Percentiles rank a stretch among this genome's conserved stretches.
Conservation (phyloP, 2,797 vertebrate species). For the Chelonia mydas region DNA sequence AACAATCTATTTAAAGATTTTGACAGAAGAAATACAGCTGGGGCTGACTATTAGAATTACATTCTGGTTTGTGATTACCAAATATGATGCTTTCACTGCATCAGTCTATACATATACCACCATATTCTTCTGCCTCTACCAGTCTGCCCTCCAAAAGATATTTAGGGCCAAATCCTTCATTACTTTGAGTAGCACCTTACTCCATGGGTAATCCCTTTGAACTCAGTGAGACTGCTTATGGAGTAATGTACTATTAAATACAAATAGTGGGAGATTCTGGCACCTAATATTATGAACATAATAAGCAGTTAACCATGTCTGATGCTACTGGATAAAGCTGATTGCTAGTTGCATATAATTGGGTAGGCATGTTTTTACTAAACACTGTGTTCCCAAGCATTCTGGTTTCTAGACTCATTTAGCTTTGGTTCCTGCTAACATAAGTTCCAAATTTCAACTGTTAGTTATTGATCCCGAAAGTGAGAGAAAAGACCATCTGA, state of each 20-base stretch:
- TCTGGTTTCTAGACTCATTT: neutral
- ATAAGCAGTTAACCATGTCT: neutral
- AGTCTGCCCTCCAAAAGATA: neutral
- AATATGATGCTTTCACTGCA: neutral
- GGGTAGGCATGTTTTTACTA: accelerated
- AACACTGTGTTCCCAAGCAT: neutral
- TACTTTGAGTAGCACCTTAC: neutral
- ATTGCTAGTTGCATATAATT: neutral
- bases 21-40: neutral
- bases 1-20: neutral
- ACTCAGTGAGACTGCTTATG: neutral
- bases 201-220: neutral
- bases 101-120: neutral
- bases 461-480: neutral
- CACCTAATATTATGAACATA: accelerated
- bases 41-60: neutral
- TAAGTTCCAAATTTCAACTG: neutral
- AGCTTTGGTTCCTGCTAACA: neutral
- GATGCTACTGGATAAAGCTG: neutral
- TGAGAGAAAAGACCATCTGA: neutral
- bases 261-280: neutral
- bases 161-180: neutral
- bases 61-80: accelerated
- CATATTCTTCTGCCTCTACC: neutral
- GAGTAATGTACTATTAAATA: neutral